Evolutionary conservation across 2,888 invertebrate species (phyloP), one percentile per base, ranked within the genome.

Genomic region (Euplagia quadripunctaria): DNA sequence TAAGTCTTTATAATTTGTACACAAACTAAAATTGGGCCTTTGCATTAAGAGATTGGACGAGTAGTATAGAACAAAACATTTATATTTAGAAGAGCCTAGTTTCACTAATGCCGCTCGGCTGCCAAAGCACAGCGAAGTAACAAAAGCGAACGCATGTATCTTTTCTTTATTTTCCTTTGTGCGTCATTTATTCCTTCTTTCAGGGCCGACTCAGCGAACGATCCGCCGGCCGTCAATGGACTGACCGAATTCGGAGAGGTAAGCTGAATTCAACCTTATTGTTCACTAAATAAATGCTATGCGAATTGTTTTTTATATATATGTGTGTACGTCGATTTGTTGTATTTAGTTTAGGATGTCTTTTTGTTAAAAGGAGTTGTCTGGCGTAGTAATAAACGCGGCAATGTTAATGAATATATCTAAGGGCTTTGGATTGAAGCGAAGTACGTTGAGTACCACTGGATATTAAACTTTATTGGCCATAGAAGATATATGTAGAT

Each of bases 121-220:
- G 76, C 79, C 74, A 73, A 73, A 79, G 77, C 83, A 58, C 65
- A 71, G 79, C 81, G 82, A 82, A 76, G 73, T 77, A 79, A 86
- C 84, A 85, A 87, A 79, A 78, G 88, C 88, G 87, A 88, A 77
- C 66, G 80, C 81, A 76, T 87, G 74, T 82, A 82, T 82, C 68
- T 78, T 77, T 84, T 71, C 75, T 82, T 83, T 83, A 71, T 83
- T 83, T 82, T 76, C 79, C 83, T 86, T 89, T 87, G 90, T 88
- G 89, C 85, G 86, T 86, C 88, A 92, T 91, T 91, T 92, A 91
- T 92, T 89, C 89, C 83, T 87, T 89, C 90, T 83, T 85, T 76
- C 91, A 96, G 96, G 96, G 96, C 96, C 81, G 96, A 96, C 89
- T 96, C 96, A 43, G 94, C 96, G 78, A 95, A 95, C 87, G 96